Base-by-base conservation (phyloP, 2,888 invertebrate genomes). In the Cryptophagus acutangulus region DNA sequence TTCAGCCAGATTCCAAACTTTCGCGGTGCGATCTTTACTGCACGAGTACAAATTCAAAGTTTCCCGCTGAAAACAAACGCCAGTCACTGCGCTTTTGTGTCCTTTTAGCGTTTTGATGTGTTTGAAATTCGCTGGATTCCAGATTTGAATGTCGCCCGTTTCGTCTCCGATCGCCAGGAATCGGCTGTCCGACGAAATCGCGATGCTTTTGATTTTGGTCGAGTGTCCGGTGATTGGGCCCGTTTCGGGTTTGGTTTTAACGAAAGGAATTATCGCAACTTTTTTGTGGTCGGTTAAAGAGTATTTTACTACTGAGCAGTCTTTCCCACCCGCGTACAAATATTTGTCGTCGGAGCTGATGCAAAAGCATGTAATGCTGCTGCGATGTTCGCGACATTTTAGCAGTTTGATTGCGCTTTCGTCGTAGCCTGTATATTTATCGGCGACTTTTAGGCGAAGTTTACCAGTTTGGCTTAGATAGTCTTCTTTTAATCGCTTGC, bases 1-100 rank as follows among this genome's bases (percentile, higher is more conserved):
- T 67, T 97, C 95, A 71, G 92, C 90, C 38, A 96, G 72, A 51
- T 89, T 90, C 97, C 97, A 99, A 41, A 94, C 84, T 75, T 94
- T 92, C 0, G 95, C 84, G 10, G 85, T 81, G 51, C 84, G 75
- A 63, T 89, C 89, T 64, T 78, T 78, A 43, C 85, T 82, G 2
- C 80, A 80, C 0, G 88, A 84, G 63, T 85, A 96, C 43, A 97
- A 72, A 37, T 87, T 84, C 69, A 92, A 90, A 2, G 87, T 83
- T 51, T 85, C 84, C 63, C 79, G 84, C 56, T 91, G 82, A 69
- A 97, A 93, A 9, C 82, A 82, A 36, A 97, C 65, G 8, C 89
- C 88, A 1, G 82, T 81, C 0, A 91, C 77, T 14, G 71, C 62
- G 49, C 78, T 82, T 57, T 84, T 79, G 62, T 92, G 91, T 0